Conservation (phyloP, 2,797 vertebrate species). For the Psittacula echo region DNA sequence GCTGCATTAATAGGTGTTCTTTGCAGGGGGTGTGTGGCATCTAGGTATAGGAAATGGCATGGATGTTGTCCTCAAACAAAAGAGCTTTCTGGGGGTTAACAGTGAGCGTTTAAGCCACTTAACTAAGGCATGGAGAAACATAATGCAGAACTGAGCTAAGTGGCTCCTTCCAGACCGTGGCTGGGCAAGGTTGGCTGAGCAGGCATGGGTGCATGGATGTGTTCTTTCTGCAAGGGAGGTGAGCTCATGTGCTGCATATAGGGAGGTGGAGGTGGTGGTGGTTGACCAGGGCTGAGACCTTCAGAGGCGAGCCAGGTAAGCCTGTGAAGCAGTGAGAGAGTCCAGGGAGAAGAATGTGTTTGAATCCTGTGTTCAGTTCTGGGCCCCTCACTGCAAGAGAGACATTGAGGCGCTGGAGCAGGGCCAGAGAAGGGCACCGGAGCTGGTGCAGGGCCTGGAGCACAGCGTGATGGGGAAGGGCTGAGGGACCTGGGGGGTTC, state of each 20-base stretch:
- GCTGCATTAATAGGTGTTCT: neutral
- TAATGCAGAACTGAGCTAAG: neutral
- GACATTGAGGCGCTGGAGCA: too few relatives aligned
- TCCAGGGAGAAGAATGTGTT: neutral
- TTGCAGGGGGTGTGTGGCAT: neutral
- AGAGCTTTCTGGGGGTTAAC: neutral
- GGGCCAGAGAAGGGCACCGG: too few relatives aligned
- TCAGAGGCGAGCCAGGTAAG: neutral
- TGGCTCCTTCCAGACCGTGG: neutral
- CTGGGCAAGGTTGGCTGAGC: rapidly evolving
- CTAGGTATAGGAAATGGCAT: neutral
- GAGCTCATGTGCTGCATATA: rapidly evolving
- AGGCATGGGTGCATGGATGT: rapidly evolving
- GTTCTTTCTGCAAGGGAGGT: neutral
- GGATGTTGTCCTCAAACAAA: neutral
- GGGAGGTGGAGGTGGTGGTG: neutral
- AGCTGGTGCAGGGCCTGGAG: too few relatives aligned
- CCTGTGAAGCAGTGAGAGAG: neutral
- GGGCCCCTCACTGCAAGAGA: too few relatives aligned
- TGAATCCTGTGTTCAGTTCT: neutral
- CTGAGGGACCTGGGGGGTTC: too few relatives aligned
- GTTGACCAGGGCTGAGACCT: neutral
- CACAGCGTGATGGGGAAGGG: too few relatives aligned
- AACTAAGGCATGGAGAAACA: neutral
- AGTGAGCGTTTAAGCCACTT: neutral